Evolutionary conservation across 2,113 vertebrate species (phyloP), one percentile per base, ranked within the genome.

Genomic region (Cephalopholis sonnerati): DNA sequence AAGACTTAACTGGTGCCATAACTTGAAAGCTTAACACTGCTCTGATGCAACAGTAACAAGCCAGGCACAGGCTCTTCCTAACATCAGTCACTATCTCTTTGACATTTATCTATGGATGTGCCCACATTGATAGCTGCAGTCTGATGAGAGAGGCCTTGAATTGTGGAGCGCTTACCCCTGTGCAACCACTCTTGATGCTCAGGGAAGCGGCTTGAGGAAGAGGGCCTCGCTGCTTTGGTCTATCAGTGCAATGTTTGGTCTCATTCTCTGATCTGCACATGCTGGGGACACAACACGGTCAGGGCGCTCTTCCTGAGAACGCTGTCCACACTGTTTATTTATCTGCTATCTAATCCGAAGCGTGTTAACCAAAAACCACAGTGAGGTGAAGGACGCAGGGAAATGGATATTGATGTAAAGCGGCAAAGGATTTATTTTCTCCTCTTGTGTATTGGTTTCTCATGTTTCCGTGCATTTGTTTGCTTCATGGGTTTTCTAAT

Each of bases 401-500:
- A 91, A 91, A 87, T 90, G 66, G 87, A 84, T 91, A 91, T 87
- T 83, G 90, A 90, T 83, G 86, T 78, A 79, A 88, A 86, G 88
- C 63, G 64, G 81, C 69, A 70, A 62, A 81, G 86, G 87, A 89
- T 90, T 91, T 88, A 90, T 93, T 93, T 51, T 91, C 90, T 85
- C 77, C 87, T 80, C 84, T 51, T 32, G 77, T 83, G 86, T 74
- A 65, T 88, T 78, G 84, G 73, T 82, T 22, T 87, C 89, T 89
- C 79, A 27, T 88, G 84, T 93, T 93, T 87, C 86, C 12, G 12
- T 86, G 86, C 89, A 72, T 90, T 92, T 89, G 86, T 91, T 90
- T 92, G 91, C 91, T 91, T 90, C 75, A 73, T 87, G 86, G 81
- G 83, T 89, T 93, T 92, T 91, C 84, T 92, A 91, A 92, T 94